phyloP scores from a whole-genome alignment of 2,797 vertebrate genomes.

The Euphonia xanthogaster region DNA sequence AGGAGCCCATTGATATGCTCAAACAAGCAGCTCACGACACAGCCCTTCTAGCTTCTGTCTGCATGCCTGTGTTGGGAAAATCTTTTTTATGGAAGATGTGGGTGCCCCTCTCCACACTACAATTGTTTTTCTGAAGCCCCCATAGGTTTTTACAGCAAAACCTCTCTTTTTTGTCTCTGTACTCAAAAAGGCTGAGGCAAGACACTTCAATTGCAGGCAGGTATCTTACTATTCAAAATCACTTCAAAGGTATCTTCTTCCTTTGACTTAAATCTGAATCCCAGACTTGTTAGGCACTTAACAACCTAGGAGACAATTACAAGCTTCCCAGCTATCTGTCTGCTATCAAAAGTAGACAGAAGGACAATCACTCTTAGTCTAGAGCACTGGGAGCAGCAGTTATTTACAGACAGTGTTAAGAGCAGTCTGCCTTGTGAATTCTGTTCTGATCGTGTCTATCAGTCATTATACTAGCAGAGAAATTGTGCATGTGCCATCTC shows the following conservation, averaged over 20 bases:
- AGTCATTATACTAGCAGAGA: neutral
- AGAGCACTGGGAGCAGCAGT: neutral
- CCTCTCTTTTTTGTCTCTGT: neutral
- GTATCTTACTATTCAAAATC: neutral
- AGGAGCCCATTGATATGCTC: neutral
- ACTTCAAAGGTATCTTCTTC: neutral
- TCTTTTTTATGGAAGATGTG: neutral
- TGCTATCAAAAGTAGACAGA: neutral
- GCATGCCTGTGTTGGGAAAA: rapidly evolving
- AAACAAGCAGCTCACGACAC: neutral
- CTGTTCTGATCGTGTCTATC: neutral
- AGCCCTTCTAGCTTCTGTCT: neutral
- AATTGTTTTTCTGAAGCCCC: neutral
- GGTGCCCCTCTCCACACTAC: neutral
- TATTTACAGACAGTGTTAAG: neutral
- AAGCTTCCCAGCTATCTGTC: neutral
- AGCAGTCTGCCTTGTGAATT: neutral
- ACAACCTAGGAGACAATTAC: neutral
- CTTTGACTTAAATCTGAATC: neutral
- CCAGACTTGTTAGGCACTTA: neutral
- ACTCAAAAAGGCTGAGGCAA: neutral
- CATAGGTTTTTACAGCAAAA: neutral
- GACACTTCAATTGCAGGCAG: neutral
- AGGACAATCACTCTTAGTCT: neutral
- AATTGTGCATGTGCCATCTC: neutral